Base-by-base conservation (phyloP, 2,888 invertebrate genomes). In the Pardosa pseudoannulata region DNA sequence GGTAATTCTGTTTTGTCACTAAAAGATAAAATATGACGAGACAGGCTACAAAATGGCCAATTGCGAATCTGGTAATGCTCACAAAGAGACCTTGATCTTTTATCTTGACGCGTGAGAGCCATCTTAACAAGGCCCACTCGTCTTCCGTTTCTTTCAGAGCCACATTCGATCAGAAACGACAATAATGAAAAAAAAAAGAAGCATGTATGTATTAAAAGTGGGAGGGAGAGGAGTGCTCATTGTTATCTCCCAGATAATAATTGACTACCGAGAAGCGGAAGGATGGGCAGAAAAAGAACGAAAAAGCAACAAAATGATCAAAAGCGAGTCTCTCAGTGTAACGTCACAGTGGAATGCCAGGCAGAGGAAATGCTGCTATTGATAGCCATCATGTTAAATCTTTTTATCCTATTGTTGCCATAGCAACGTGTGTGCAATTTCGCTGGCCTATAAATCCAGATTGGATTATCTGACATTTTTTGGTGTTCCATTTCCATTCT, bases 181-280 rank as follows among this genome's bases (percentile, higher is more conserved):
- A 46, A 46, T 46, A 46, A 46, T 23, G 16, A 56, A 56, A 56
- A 56, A 56, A 23, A 56, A 23, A 23, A 56, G 9, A 36, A 7
- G 36, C 16, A 11, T 23, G 23, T n/a, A n/a, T 23, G 5, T 56
- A 56, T 56, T 56, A 23, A 36, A 56, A 16, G 41, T 46, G 41
- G 41, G 41, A 11, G 41, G 19, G 19, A 56, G 23, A 19, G 56
- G 23, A 56, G 23, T 23, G 56, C 56, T 23, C 11, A 23, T 56
- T 56, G 56, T 56, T 16, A 46, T 16, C 16, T 46, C 41, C 16
- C 16, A 23, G 23, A 56, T 19, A 23, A 56, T 56, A 56, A 56
- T 56, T 56, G 56, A 56, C 56, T 56, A 23, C 56, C 23, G 56
- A 3, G 1, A 56, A 56, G 23, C 56, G 56, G 56, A 56, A 56